phyloP scores from a whole-genome alignment of 2,113 vertebrate species.

The Ivindomyrus marchei region DNA sequence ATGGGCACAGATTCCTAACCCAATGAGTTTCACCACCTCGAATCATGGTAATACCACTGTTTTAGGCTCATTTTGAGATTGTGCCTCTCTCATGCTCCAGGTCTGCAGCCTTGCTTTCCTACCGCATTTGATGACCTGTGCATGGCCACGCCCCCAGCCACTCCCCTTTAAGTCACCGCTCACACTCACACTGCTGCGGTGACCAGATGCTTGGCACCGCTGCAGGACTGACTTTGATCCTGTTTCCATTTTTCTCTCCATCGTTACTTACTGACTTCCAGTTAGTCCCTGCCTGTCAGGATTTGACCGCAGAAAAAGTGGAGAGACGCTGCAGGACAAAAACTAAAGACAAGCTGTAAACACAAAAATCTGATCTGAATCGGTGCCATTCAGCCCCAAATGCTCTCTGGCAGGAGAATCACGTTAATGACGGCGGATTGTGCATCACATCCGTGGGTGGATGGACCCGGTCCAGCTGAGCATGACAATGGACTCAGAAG shows the following conservation, averaged over 20 bases:
- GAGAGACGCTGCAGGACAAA: slow-evolving; percentile 50
- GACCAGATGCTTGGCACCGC: not conserved
- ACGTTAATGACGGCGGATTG: not conserved
- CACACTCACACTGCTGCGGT: not conserved
- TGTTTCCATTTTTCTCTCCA: not conserved
- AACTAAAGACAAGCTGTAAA: slow-evolving; percentile 53
- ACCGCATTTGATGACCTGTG: not conserved
- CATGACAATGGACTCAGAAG: not conserved
- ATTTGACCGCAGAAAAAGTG: slow-evolving; percentile 56
- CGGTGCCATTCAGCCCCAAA: slow-evolving; percentile 21
- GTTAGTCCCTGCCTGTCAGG: slow-evolving; percentile 23
- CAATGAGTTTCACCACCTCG: not conserved
- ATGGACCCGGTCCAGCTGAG: not conserved
- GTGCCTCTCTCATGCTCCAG: not conserved
- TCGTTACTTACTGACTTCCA: not conserved
- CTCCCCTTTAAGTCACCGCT: not conserved
- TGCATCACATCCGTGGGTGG: not conserved
- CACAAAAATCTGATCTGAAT: slow-evolving; percentile 41
- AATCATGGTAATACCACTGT: not conserved
- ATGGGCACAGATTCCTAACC: not conserved
- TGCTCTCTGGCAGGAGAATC: not conserved
- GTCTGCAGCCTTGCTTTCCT: not conserved
- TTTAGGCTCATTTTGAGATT: not conserved
- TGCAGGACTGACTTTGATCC: not conserved
- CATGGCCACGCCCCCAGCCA: not conserved